Evolutionary conservation across 2,797 vertebrate species (phyloP).

Genomic region (Myotis daubentonii): DNA sequence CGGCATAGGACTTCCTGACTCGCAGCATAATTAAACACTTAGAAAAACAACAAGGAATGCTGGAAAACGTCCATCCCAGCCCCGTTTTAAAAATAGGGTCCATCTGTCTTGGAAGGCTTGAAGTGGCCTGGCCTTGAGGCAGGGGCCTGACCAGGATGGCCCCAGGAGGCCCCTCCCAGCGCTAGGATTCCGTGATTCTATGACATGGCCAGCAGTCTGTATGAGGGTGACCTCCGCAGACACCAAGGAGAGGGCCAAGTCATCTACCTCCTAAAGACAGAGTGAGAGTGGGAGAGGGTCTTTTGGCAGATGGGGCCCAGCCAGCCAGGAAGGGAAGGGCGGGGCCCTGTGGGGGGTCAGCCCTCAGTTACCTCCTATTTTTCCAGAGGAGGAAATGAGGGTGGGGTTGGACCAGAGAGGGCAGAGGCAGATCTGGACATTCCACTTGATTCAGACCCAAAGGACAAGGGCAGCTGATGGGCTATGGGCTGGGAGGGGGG

Average conservation of each 20-base stretch:
- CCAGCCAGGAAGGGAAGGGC: neutral
- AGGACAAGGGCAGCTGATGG: conserved; percentile 76
- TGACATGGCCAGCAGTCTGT: conserved; percentile 73
- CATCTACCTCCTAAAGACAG: conserved; percentile 68
- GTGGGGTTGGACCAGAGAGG: neutral
- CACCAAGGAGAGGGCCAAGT: conserved; percentile 56
- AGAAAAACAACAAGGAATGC: conserved; percentile 31
- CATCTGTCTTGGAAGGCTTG: conserved; percentile 65
- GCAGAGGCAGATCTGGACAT: conserved; percentile 50
- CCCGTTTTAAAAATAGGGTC: conserved; percentile 63
- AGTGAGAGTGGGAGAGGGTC: conserved; percentile 10
- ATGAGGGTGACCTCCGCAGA: neutral
- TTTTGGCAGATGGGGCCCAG: neutral
- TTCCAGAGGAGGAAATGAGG: neutral
- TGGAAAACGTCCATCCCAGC: conserved; percentile 16
- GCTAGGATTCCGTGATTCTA: conserved; percentile 73
- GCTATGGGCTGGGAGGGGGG: neutral
- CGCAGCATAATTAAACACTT: neutral
- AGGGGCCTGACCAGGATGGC: conserved; percentile 35
- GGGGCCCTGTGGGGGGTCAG: neutral
- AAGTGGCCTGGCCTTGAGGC: neutral
- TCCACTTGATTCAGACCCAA: conserved; percentile 53
- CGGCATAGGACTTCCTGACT: neutral
- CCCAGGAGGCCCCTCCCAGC: conserved; percentile 41
- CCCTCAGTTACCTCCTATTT: neutral